Conservation (phyloP, 2,797 vertebrate species). For the Phoxinus dragarum region DNA sequence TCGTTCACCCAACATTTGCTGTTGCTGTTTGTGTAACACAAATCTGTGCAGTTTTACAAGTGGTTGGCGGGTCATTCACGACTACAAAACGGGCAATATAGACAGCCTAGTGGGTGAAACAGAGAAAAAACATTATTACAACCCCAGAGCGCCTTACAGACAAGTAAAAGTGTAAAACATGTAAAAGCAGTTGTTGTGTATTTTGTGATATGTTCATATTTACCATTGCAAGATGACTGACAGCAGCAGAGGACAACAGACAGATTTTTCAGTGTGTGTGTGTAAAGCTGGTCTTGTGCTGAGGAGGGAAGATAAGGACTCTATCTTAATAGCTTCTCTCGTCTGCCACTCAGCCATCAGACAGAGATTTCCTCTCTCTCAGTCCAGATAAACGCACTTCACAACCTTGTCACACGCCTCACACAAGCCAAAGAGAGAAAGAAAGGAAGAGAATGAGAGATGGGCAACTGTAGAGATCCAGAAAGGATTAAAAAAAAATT, state of each 20-base stretch:
- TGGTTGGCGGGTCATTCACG: not conserved
- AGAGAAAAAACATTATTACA: not conserved
- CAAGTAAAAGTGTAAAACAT: not conserved
- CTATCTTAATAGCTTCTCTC: constrained; percentile 80
- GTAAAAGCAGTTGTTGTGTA: not conserved
- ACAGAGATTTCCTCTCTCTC: constrained; percentile 70
- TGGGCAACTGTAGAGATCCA: constrained; percentile 52
- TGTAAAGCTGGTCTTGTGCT: constrained; percentile 65
- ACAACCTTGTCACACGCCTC: constrained; percentile 68
- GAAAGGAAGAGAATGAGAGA: constrained; percentile 26
- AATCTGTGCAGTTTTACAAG: not conserved
- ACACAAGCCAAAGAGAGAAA: constrained; percentile 22
- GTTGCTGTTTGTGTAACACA: not conserved
- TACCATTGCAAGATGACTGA: constrained; percentile 39
- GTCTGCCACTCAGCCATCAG: constrained; percentile 80
- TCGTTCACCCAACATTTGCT: not conserved
- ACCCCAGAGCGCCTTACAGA: not conserved
- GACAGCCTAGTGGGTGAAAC: not conserved
- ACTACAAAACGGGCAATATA: not conserved
- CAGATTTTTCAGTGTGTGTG: constrained; percentile 50
- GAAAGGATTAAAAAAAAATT: not conserved
- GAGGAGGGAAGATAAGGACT: constrained; percentile 76
- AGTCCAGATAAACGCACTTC: constrained; percentile 80
- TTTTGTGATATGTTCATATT: constrained; percentile 44
- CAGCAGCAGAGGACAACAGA: constrained; percentile 13